Base-by-base conservation (phyloP, 2,888 invertebrate species). In the Rhimphoctona megacephalus region DNA sequence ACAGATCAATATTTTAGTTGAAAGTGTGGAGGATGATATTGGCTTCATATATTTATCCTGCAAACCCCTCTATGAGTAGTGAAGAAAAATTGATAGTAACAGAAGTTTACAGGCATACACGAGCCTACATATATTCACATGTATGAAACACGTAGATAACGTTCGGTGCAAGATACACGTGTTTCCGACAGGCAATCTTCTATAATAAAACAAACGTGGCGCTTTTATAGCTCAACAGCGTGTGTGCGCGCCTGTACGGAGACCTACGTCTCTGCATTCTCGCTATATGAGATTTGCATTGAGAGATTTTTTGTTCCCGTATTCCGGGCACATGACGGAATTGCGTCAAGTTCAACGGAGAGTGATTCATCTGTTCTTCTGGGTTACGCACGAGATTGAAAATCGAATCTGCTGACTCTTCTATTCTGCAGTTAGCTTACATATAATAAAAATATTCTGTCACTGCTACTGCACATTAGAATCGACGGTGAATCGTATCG, bases 131-230 rank as follows among this genome's bases (percentile, higher is more conserved):
- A 49, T n/a, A 30, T 22, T 36, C 3, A 25, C 46, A 66, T 70
- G 52, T 72, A 81, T 81, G 39, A 36, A 49, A 61, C 39, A 69
- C 64, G 72, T 64, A 57, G 74, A 70, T 69, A 39, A 69, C 57
- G 39, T 52, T 81, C 52, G n/a, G 69, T 54, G 49, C 8, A 77
- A 76, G 83, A 76, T 78, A 85, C 88, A 88, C 83, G 86, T 89
- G 89, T 89, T 88, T 85, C 76, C 85, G 89, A 89, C 89, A 89
- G 87, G 87, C 89, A 88, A 89, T 89, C 87, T 89, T 88, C 89
- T 85, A 80, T 82, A 85, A 88, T 89, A 89, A 89, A 89, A 89
- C 83, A 88, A 85, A 86, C 85, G 81, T 85, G 80, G 84, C 77
- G 76, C 87, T 89, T 88, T 84, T 87, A 87, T 83, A 79, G 85